These are phyloP conservation scores for Arnoldichthys spilopterus DNA, from an alignment of 2,797 vertebrate species.

Conservation along the genomic window DNA sequence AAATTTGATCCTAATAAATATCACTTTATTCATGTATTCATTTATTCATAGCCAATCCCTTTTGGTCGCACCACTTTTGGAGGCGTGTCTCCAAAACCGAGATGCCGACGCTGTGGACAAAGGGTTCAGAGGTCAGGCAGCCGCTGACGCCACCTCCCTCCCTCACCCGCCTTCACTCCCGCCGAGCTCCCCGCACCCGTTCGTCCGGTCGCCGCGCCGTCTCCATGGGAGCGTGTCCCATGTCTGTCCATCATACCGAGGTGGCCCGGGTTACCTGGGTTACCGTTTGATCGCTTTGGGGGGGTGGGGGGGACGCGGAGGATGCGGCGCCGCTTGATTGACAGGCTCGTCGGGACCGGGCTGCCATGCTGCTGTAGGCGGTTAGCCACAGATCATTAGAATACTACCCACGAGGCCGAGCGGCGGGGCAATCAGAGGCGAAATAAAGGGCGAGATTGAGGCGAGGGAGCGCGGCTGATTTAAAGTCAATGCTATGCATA, in stretches of 20 bases:
- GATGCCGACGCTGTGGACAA: too few species aligned
- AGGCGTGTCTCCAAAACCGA: too few species aligned
- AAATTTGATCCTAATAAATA: too few species aligned
- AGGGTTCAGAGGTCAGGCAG: too few species aligned
- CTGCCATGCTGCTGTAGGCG: conserved; percentile 44
- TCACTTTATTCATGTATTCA: too few species aligned
- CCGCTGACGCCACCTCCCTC: too few species aligned
- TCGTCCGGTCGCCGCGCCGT: too few species aligned
- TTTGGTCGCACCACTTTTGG: too few species aligned
- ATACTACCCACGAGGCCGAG: conserved; percentile 52
- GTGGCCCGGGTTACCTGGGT: conserved; percentile 25
- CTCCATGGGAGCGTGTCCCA: neutral
- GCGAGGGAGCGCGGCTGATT: conserved; percentile 77
- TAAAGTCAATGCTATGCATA: conserved; percentile 83
- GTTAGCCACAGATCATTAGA: conserved; percentile 57
- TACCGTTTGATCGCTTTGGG: neutral
- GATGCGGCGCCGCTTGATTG: conserved; percentile 43
- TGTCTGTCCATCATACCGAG: conserved; percentile 38
- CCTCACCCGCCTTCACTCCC: too few species aligned
- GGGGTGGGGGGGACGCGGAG: neutral
- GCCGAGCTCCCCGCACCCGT: too few species aligned
- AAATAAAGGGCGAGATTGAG: conserved; percentile 74
- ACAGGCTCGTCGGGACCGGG: conserved; percentile 43
- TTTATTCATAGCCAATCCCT: too few species aligned
- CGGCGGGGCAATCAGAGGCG: conserved; percentile 69